Evolutionary conservation across 2,888 invertebrate genomes (phyloP).

Genomic region (Allygus modestus): DNA sequence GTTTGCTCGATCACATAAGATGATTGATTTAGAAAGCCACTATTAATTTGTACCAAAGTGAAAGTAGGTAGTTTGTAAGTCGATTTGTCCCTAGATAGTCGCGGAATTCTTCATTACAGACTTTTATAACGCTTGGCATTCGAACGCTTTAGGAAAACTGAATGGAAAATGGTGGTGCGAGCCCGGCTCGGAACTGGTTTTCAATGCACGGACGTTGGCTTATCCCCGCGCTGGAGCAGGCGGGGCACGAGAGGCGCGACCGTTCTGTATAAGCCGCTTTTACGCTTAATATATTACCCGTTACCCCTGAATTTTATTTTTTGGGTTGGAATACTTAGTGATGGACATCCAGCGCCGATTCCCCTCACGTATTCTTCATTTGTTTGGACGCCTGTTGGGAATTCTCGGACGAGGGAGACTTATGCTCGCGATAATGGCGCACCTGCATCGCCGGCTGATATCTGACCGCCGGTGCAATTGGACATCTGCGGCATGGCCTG

Average conservation of each 20-base stretch:
- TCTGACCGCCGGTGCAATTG: too few species aligned
- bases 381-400: not conserved
- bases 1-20: too few species aligned
- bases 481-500: too few species aligned
- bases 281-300: conserved; percentile 31
- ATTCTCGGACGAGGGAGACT: too few species aligned
- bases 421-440: too few species aligned
- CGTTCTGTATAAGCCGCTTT: conserved; percentile 8
- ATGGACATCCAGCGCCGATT: not conserved
- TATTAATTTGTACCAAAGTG: too few species aligned
- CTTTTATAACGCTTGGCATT: not conserved
- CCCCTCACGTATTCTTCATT: conserved; percentile 10
- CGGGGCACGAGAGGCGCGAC: not conserved
- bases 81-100: too few species aligned
- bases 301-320: conserved; percentile 5
- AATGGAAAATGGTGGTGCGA: not conserved
- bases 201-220: not conserved
- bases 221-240: not conserved
- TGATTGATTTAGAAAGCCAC: too few species aligned
- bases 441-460: too few species aligned
- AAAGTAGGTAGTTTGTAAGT: too few species aligned
- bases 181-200: not conserved
- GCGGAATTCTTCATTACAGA: too few species aligned
- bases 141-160: not conserved
- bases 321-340: not conserved